phyloP scores from a whole-genome alignment of 2,888 invertebrate genomes.

The Ptychoptera albimana region DNA sequence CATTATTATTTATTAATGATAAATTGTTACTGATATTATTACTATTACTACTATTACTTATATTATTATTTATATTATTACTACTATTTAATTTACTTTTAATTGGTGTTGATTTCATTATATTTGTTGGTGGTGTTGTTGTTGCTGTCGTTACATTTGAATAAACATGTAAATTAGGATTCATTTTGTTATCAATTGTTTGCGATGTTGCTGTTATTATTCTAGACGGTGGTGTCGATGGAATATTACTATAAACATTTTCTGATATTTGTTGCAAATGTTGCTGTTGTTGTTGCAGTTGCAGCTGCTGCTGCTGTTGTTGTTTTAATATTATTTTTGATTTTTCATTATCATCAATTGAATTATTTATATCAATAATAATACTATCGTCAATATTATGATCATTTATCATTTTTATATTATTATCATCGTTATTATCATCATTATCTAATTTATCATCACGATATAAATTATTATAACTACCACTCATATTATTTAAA shows the following conservation, averaged over 20 bases:
- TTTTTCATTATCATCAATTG: slow-evolving; percentile 2
- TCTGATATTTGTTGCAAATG: slow-evolving; percentile 14
- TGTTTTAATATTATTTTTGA: not conserved
- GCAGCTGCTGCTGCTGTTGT: slow-evolving; percentile 8
- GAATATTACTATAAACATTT: slow-evolving; percentile 30
- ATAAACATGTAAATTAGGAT: slow-evolving; percentile 26
- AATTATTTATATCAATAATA: slow-evolving; percentile 1
- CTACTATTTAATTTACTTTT: not conserved
- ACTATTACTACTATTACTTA: not conserved
- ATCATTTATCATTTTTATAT: not conserved
- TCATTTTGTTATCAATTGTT: slow-evolving; percentile 14
- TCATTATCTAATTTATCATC: slow-evolving; percentile 20
- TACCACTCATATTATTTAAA: slow-evolving; percentile 23
- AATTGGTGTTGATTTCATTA: slow-evolving; percentile 2
- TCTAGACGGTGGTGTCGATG: slow-evolving; percentile 11
- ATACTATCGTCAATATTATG: not conserved
- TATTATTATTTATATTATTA: not conserved
- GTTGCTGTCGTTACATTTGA: slow-evolving; percentile 20
- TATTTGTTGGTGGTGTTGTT: slow-evolving; percentile 5
- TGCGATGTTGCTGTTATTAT: slow-evolving; percentile 3
- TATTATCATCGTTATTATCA: slow-evolving; percentile 6
- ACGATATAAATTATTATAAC: slow-evolving; percentile 29
- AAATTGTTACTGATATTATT: not conserved
- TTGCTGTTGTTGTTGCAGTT: slow-evolving; percentile 5
- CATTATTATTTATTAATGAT: slow-evolving; percentile 4